Conservation (phyloP, 2,797 vertebrate genomes). For the Gallinago nigripennis region DNA sequence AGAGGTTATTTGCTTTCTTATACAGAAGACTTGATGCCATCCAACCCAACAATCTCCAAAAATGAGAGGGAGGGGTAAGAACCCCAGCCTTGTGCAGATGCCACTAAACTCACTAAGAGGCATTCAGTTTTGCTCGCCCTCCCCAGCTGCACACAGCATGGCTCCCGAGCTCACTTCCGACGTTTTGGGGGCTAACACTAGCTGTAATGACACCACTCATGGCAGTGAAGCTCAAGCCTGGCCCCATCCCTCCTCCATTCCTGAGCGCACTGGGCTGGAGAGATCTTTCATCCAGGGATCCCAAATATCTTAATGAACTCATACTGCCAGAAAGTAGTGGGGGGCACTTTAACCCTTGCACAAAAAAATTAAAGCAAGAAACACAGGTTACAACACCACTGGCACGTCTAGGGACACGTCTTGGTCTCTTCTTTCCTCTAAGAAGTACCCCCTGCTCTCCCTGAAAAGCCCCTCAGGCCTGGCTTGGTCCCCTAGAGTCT, state of each 20-base stretch:
- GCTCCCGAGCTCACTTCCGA: background rate
- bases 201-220: background rate
- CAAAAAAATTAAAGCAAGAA: background rate
- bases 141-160: background rate
- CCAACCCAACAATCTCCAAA: background rate
- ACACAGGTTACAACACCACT: background rate
- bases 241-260: background rate
- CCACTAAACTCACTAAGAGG: background rate
- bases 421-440: background rate
- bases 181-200: rapidly evolving
- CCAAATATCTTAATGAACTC: background rate
- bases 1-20: background rate
- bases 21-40: background rate
- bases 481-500: background rate
- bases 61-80: background rate
- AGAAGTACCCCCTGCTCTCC: background rate
- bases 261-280: background rate
- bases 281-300: background rate
- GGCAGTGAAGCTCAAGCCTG: background rate
- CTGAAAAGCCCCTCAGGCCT: background rate
- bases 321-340: background rate
- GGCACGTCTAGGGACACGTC: background rate
- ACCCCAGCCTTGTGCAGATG: background rate
- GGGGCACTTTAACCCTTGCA: background rate
- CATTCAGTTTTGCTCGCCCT: background rate